These are phyloP conservation scores for Bucco capensis DNA, from an alignment of 2,113 vertebrate genomes.

Conservation along the genomic window DNA sequence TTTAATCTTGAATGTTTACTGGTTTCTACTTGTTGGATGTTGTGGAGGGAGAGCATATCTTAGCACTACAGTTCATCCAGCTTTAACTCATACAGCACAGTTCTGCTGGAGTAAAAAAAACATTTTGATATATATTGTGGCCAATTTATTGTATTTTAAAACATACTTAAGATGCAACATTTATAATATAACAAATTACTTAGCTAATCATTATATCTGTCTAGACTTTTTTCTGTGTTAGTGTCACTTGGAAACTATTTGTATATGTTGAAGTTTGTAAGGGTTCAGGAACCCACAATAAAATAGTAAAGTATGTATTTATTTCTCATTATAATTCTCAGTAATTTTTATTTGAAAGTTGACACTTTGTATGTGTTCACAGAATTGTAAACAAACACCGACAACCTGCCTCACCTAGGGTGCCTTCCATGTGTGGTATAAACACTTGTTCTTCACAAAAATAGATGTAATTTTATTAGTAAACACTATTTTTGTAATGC, in stretches of 20 bases:
- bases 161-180: conserved; percentile 4
- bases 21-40: conserved; percentile 6
- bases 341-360: conserved; percentile 42
- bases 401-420: conserved; percentile 75
- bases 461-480: conserved; percentile 65
- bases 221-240: conserved; percentile 51
- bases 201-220: conserved; percentile 45
- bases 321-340: conserved; percentile 63
- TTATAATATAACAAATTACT: conserved; percentile 44
- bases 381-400: conserved; percentile 57
- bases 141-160: conserved; percentile 34
- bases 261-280: conserved; percentile 76
- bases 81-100: conserved; percentile 13
- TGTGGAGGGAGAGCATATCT: conserved; percentile 2
- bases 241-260: conserved; percentile 67
- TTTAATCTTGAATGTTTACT: conserved; percentile 33
- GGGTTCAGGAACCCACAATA: conserved; percentile 69
- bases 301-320: conserved; percentile 76
- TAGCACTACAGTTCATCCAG: conserved; percentile 40
- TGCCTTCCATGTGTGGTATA: conserved; percentile 74
- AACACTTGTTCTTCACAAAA: conserved; percentile 62
- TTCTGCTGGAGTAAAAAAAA: neutral
- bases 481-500: conserved; percentile 75
- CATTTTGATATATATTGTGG: neutral
- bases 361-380: conserved; percentile 54